Evolutionary conservation across 2,113 vertebrate species (phyloP).

Genomic region (Lophotis ruficrista): DNA sequence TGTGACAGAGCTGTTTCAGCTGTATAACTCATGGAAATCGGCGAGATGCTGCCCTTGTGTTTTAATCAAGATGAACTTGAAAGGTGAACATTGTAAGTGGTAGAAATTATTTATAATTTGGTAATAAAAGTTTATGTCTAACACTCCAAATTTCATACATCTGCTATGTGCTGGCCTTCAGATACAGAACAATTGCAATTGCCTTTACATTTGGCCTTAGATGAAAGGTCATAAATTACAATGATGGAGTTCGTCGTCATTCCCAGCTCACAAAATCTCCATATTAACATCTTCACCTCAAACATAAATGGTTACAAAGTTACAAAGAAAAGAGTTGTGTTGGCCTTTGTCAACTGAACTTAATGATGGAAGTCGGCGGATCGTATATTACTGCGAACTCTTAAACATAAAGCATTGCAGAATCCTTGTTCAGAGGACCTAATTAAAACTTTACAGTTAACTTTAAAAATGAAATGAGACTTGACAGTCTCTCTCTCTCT

Average conservation of each 20-base stretch:
- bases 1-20: constrained; percentile 46
- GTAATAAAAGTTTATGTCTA: constrained; percentile 86
- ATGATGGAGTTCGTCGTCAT: constrained; percentile 68
- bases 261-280: constrained; percentile 78
- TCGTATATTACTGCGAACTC: background rate
- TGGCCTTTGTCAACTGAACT: constrained; percentile 74
- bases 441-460: constrained; percentile 71
- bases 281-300: constrained; percentile 83
- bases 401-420: background rate
- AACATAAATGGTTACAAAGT: constrained; percentile 81
- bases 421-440: constrained; percentile 48
- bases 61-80: constrained; percentile 86
- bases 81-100: constrained; percentile 82
- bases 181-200: constrained; percentile 80
- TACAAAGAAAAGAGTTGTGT: constrained; percentile 68
- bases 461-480: constrained; percentile 62
- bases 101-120: constrained; percentile 88
- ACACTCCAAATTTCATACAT: constrained; percentile 80
- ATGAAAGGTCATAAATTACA: constrained; percentile 82
- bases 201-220: constrained; percentile 80
- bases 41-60: constrained; percentile 73
- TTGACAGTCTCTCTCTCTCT: constrained; percentile 7
- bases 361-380: constrained; percentile 52
- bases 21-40: constrained; percentile 61
- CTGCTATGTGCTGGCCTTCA: constrained; percentile 78